Conservation (phyloP, 2,797 vertebrate species). For the Scarus forsteni region DNA sequence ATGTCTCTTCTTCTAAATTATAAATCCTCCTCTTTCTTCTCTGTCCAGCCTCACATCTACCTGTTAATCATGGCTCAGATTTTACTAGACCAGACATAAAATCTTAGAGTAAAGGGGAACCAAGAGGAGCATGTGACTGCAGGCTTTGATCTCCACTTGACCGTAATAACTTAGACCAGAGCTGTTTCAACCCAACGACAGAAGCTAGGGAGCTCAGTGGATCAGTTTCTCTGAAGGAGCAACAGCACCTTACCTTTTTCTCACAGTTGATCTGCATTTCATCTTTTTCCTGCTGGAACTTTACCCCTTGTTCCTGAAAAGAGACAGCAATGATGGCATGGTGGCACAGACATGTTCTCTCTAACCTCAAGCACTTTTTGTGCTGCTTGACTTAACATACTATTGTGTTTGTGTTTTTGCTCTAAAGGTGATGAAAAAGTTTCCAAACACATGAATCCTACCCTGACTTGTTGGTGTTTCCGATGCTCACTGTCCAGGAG, state of each 20-base stretch:
- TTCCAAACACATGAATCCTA: conserved; percentile 52
- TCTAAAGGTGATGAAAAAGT: too few species aligned
- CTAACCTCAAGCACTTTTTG: not conserved
- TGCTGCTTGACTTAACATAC: not conserved
- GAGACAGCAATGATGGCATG: conserved; percentile 2
- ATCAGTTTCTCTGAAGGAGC: conserved; percentile 16
- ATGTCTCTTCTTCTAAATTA: conserved; percentile 13
- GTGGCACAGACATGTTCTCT: conserved; percentile 1
- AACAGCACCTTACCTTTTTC: conserved; percentile 85
- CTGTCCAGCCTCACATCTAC: conserved; percentile 17
- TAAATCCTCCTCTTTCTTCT: conserved; percentile 42
- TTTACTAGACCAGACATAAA: conserved; percentile 55
- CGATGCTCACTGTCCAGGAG: conserved; percentile 87
- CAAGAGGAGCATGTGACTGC: conserved; percentile 42
- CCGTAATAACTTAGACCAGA: conserved; percentile 41
- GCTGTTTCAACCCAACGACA: conserved; percentile 34
- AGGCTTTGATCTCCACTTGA: conserved; percentile 63
- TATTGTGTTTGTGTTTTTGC: not conserved
- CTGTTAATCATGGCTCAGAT: conserved; percentile 46
- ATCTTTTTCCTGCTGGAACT: conserved; percentile 87
- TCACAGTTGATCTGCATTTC: conserved; percentile 85
- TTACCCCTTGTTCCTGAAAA: conserved; percentile 89
- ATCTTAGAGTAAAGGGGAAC: conserved; percentile 46
- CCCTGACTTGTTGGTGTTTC: conserved; percentile 86
- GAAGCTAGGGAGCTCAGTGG: conserved; percentile 30